A percentile compares a stretch with the other conserved stretches of the same genome.
These are phyloP conservation scores for Reticulitermes lucifugus DNA, from an alignment of 2,888 invertebrate genomes.

Conservation along the genomic window DNA sequence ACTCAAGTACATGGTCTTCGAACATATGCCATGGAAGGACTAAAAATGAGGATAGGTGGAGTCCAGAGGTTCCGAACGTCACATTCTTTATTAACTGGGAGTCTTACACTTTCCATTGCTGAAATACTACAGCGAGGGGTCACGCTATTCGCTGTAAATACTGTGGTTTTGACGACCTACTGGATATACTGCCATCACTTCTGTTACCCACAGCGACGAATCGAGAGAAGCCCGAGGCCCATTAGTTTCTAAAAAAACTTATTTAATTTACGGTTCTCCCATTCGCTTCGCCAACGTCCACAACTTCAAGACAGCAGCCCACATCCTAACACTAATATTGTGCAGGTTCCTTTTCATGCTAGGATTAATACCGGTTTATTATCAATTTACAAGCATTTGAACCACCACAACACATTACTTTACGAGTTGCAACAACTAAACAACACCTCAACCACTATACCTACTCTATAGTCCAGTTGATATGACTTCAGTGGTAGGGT, in stretches of 20 bases:
- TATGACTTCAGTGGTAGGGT: too few relatives aligned
- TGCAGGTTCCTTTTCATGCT: too few relatives aligned
- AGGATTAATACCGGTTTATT: too few relatives aligned
- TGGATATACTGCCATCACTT: too few relatives aligned
- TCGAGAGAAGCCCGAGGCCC: not conserved
- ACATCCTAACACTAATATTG: too few relatives aligned
- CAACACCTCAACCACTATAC: too few relatives aligned
- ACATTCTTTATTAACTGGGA: not conserved
- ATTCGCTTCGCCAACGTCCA: not conserved
- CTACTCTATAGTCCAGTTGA: too few relatives aligned
- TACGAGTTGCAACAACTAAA: too few relatives aligned
- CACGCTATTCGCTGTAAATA: not conserved
- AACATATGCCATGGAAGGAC: not conserved
- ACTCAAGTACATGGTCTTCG: not conserved
- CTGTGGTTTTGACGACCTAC: too few relatives aligned
- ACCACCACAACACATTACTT: too few relatives aligned
- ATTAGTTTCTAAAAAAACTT: not conserved
- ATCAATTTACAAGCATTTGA: too few relatives aligned
- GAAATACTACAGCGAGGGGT: not conserved
- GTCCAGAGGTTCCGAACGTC: not conserved
- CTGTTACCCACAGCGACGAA: not conserved
- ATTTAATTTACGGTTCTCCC: not conserved
- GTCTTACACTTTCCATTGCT: not conserved
- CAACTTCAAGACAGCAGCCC: too few relatives aligned
- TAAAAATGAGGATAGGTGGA: not conserved